These are phyloP conservation scores for Buceros bicornis DNA, from an alignment of 2,797 vertebrate genomes.

Conservation along the genomic window DNA sequence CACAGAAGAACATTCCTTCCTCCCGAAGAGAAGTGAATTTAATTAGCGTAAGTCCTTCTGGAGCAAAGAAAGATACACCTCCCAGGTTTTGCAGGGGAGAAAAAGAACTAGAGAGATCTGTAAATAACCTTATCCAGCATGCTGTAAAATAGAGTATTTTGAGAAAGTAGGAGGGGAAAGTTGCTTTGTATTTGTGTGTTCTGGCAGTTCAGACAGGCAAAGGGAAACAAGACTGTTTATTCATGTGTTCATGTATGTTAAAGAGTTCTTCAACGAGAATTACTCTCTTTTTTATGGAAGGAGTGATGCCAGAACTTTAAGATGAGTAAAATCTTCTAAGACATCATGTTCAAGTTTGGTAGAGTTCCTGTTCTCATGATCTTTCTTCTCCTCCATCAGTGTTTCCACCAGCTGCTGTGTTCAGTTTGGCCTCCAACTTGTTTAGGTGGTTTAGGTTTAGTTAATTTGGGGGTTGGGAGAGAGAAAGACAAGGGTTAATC, in stretches of 20 bases:
- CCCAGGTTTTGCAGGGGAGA: not conserved
- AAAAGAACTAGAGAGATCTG: not conserved
- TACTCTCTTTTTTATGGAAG: not conserved
- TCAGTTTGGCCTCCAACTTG: not conserved
- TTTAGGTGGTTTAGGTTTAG: not conserved
- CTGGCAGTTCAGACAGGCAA: not conserved
- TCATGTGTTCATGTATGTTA: not conserved
- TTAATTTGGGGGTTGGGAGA: not conserved
- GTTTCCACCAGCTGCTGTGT: not conserved
- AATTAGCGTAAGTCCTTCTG: slow-evolving; percentile 6
- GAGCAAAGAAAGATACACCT: not conserved
- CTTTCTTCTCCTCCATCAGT: not conserved
- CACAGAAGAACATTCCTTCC: not conserved
- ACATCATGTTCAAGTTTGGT: not conserved
- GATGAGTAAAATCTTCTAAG: not conserved
- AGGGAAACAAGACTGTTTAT: not conserved
- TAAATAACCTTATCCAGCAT: not conserved
- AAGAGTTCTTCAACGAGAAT: not conserved
- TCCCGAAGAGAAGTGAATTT: not conserved
- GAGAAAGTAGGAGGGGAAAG: not conserved
- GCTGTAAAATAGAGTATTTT: not conserved
- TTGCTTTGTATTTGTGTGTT: not conserved
- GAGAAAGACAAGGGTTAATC: slow-evolving; percentile 57
- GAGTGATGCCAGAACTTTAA: not conserved
- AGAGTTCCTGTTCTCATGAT: not conserved